A percentile compares a stretch with the other conserved stretches of the same genome.
These are phyloP conservation scores for Drosophila tripunctata DNA, from an alignment of 2,888 invertebrate species.

Conservation along the genomic window DNA sequence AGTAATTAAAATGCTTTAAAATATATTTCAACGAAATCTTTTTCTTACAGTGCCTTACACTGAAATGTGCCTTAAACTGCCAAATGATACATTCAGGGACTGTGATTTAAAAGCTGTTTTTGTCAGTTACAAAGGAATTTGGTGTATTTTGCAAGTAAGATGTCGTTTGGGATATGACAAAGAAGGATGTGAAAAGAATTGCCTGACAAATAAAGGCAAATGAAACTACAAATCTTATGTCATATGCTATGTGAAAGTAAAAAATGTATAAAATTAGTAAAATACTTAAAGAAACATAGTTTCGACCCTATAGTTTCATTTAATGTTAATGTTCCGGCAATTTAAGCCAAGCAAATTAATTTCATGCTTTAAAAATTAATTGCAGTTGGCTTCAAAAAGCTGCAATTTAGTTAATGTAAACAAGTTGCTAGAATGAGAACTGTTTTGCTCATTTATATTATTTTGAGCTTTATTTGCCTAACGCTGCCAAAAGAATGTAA, in stretches of 20 bases:
- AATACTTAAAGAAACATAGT: slow-evolving; percentile 44
- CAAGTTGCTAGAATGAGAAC: neutral
- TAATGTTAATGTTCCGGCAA: no score
- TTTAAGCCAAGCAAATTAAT: neutral
- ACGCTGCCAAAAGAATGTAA: neutral
- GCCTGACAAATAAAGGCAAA: neutral
- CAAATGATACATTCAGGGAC: no score
- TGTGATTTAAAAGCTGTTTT: no score
- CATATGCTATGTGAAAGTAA: neutral
- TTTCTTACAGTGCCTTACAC: neutral
- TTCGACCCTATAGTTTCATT: no score
- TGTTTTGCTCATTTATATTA: neutral
- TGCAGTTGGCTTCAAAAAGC: neutral
- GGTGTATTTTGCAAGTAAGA: neutral
- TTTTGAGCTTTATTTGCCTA: neutral
- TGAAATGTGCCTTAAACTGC: no score
- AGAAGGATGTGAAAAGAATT: neutral
- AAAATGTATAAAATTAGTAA: slow-evolving; percentile 42
- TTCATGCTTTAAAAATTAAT: neutral
- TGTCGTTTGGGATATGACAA: neutral
- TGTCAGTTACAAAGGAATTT: no score
- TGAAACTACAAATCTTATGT: neutral
- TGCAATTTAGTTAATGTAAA: neutral
- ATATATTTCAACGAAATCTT: no score
- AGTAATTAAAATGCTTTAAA: neutral